Conservation (phyloP, 2,797 vertebrate species). For the Karalla daura region DNA sequence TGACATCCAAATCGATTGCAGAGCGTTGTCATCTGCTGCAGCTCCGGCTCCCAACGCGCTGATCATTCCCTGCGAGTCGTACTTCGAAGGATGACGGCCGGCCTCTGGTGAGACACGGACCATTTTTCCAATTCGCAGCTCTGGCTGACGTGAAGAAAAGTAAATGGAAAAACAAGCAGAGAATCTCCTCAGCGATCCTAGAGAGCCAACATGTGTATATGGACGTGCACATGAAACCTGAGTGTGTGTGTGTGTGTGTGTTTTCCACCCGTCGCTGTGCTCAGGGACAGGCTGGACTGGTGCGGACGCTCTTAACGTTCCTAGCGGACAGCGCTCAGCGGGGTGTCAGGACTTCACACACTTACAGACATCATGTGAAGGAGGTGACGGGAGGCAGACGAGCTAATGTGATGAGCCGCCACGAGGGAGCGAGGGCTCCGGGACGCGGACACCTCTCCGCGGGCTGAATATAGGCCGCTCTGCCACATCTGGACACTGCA, state of each 20-base stretch:
- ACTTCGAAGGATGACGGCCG: conserved; percentile 15
- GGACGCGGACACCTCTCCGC: conserved; percentile 26
- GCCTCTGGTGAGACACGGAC: conserved; percentile 39
- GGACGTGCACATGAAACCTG: no score
- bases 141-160: conserved; percentile 53
- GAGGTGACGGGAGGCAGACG: conserved; percentile 49
- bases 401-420: conserved; percentile 28
- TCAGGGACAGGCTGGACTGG: conserved; percentile 19
- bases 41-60: not conserved
- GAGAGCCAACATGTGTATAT: conserved; percentile 2
- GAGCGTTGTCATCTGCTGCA: not conserved
- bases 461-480: conserved; percentile 7
- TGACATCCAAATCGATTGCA: not conserved
- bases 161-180: conserved; percentile 43
- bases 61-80: conserved; percentile 26
- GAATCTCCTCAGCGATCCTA: conserved; percentile 30
- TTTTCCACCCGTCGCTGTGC: conserved; percentile 17
- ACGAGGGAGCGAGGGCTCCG: conserved; percentile 36
- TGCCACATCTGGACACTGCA: conserved; percentile 70
- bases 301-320: conserved; percentile 46
- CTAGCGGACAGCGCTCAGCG: conserved; percentile 27
- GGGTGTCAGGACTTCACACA: conserved; percentile 58
- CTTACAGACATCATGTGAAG: conserved; percentile 39
- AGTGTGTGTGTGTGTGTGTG: not conserved
- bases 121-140: conserved; percentile 75